Conservation (phyloP, 30 jellyfish, hydroid and myxozoan genomes). For the Hydractinia echinata region DNA sequence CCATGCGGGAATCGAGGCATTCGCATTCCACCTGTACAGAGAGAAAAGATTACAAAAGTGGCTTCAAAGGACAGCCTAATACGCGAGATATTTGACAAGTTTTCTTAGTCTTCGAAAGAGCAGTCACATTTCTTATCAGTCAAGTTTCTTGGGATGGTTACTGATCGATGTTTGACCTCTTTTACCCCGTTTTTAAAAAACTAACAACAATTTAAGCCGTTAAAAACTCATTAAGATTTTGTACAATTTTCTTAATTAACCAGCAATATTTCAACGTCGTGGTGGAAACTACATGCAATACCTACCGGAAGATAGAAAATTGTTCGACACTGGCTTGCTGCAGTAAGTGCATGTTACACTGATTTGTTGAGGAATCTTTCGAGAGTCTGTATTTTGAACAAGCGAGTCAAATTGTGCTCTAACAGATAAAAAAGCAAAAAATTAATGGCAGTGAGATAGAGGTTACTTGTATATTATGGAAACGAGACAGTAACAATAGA, state of each 20-base stretch:
- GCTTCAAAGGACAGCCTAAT: background rate
- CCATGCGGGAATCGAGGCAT: conserved; percentile 59
- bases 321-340: conserved; percentile 68
- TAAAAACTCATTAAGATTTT: too few relatives aligned
- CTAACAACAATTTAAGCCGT: too few relatives aligned
- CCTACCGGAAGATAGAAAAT: conserved; percentile 65
- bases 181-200: too few relatives aligned
- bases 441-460: background rate
- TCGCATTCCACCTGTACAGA: conserved; percentile 45
- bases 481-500: too few relatives aligned
- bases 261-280: background rate
- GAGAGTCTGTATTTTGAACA: conserved; percentile 59
- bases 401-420: conserved; percentile 86
- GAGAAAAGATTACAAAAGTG: background rate
- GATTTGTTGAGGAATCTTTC: conserved; percentile 63
- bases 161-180: too few relatives aligned
- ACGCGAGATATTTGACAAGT: too few relatives aligned
- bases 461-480: too few relatives aligned
- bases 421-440: background rate
- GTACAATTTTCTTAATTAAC: background rate
- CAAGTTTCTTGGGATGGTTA: too few relatives aligned
- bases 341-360: conserved; percentile 90
- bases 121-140: too few relatives aligned
- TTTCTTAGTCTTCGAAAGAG: too few relatives aligned
- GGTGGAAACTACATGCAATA: background rate